Base-by-base conservation (phyloP, 2,888 invertebrate species). In the Congeria kusceri region DNA sequence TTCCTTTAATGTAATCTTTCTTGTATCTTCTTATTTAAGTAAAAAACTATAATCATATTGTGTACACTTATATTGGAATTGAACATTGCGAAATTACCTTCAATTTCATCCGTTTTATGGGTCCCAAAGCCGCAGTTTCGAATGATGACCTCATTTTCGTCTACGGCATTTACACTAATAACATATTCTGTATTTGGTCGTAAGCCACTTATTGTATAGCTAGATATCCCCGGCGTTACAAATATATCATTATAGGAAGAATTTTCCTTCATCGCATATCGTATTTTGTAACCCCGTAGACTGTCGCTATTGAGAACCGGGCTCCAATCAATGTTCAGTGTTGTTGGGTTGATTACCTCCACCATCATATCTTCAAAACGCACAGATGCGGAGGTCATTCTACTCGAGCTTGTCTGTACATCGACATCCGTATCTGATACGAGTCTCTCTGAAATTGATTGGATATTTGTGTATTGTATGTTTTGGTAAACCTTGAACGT, bases 251-350 rank as follows among this genome's bases (percentile, higher is more conserved):
- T 76, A 56, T 76, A 76, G 0, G 76, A 80, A 3, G 59, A 46
- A 23, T 59, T 75, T 59, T 80, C 75, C 53, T 58, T 72, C 23
- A 75, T 75, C 13, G 71, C 62, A 23, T 80, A 80, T 20, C 80
- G 67, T n/a, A 80, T 75, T 59, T 80, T 80, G 56, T 80, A 80
- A 18, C 80, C 80, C 44, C 59, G 23, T 1, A 76, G 29, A 20
- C 59, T 46, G 57, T 72, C 75, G 56, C 62, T 57, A 27, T 67
- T 59, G 3, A 49, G 18, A 4, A 64, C 64, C 0, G 80, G 80
- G 23, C 75, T 71, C 80, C 80, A 80, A 68, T 80, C 80, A 56
- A 80, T 56, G 46, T 68, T 63, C 25, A 80, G 47, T 15, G 76
- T 72, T 13, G 80, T 71, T 18, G 72, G 27, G 47, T 68, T 80